phyloP scores from a whole-genome alignment of 2,888 invertebrate genomes.

The Papilio gigon region DNA sequence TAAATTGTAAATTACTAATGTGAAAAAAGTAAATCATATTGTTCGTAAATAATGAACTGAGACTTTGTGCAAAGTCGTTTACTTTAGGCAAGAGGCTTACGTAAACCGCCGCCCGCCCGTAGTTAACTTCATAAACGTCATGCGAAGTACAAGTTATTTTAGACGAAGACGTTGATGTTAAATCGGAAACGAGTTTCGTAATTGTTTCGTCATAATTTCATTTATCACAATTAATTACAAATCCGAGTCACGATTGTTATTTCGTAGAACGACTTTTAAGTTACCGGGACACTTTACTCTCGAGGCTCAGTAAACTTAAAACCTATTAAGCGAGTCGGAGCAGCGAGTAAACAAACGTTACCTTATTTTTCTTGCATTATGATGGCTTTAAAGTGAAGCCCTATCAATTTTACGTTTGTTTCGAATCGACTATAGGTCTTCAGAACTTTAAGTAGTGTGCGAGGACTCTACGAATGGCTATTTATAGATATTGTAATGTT shows the following conservation, averaged over 20 bases:
- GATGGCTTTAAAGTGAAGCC: constrained; percentile 35
- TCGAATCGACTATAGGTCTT: constrained; percentile 33
- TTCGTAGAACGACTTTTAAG: constrained; percentile 5
- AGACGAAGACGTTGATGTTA: constrained; percentile 18
- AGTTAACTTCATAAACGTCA: constrained; percentile 26
- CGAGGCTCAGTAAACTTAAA: constrained; percentile 3
- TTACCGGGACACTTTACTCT: constrained; percentile 7
- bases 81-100: constrained; percentile 19
- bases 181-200: constrained; percentile 17
- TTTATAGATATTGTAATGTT: constrained; percentile 8
- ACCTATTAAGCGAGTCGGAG: constrained; percentile 13
- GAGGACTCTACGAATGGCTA: not conserved
- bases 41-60: not conserved
- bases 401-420: constrained; percentile 30
- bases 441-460: constrained; percentile 30
- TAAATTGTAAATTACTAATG: too few relatives aligned
- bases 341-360: constrained; percentile 15
- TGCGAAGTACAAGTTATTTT: constrained; percentile 26
- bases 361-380: constrained; percentile 30
- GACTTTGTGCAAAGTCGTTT: constrained; percentile 3
- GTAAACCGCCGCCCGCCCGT: constrained; percentile 11
- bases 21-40: too few relatives aligned
- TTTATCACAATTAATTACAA: constrained; percentile 19
- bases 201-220: constrained; percentile 18
- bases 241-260: not conserved